Percentiles rank a stretch among this genome's conserved stretches.
phyloP scores from a whole-genome alignment of 2,797 vertebrate genomes.

The Melanotaenia pygmaea region DNA sequence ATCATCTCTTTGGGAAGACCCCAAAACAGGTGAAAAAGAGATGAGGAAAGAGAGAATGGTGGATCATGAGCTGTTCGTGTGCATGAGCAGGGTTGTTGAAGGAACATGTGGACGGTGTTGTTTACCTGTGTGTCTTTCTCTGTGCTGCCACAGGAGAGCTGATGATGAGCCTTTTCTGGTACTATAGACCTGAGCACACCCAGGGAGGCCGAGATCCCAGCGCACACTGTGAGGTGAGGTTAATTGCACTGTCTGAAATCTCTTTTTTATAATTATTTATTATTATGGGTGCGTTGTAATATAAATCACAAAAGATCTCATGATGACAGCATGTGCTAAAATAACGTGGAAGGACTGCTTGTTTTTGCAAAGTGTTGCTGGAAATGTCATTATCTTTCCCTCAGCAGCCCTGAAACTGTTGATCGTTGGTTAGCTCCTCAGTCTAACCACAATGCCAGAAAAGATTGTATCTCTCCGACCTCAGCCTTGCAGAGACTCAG shows the following conservation, averaged over 20 bases:
- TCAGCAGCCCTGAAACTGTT: constrained; percentile 46
- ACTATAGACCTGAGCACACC: constrained; percentile 98
- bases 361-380: constrained; percentile 24
- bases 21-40: constrained; percentile 89
- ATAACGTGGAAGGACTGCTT: neutral
- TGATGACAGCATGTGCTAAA: neutral
- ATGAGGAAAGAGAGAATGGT: neutral
- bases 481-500: constrained; percentile 16
- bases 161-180: constrained; percentile 99
- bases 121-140: constrained; percentile 36
- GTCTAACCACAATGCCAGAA: constrained; percentile 35
- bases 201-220: constrained; percentile 97
- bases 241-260: neutral
- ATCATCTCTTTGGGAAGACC: constrained; percentile 97
- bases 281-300: neutral
- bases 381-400: constrained; percentile 54
- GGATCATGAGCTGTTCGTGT: neutral
- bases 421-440: constrained; percentile 33
- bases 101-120: constrained; percentile 18
- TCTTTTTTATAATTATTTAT: neutral
- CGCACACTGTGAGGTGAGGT: constrained; percentile 95
- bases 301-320: neutral
- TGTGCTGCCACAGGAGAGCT: constrained; percentile 88
- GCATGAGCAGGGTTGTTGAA: constrained; percentile 12
- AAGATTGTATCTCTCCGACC: constrained; percentile 40